Evolutionary conservation across 2,113 vertebrate genomes (phyloP).

Genomic region (Colaptes auratus): DNA sequence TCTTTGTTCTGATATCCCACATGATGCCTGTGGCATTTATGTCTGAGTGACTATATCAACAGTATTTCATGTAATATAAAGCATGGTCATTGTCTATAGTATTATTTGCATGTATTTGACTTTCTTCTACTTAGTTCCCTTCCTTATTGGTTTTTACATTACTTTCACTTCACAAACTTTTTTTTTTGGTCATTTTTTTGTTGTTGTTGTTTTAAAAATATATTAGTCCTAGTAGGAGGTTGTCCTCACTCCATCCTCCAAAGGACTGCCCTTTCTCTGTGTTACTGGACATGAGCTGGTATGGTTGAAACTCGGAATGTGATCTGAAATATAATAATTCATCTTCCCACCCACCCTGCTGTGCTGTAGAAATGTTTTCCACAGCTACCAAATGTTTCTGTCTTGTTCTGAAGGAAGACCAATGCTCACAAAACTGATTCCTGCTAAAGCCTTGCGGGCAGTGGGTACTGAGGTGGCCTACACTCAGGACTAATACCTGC

Average conservation of each 20-base stretch:
- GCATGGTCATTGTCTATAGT: not conserved
- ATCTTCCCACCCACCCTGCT: not conserved
- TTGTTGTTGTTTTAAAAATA: not conserved
- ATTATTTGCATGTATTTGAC: not conserved
- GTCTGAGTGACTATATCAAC: not conserved
- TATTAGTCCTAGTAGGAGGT: not conserved
- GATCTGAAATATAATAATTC: not conserved
- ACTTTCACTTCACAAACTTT: not conserved
- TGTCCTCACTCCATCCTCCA: not conserved
- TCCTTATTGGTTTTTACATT: not conserved
- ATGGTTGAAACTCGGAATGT: conserved; percentile 13
- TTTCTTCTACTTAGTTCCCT: not conserved
- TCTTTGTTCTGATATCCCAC: not conserved
- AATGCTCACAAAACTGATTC: not conserved
- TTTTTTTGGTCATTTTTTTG: not conserved
- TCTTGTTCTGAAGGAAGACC: not conserved
- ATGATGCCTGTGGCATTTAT: not conserved
- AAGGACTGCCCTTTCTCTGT: conserved; percentile 16
- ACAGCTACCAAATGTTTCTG: too few relatives aligned
- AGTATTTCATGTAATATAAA: not conserved
- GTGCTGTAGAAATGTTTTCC: not conserved
- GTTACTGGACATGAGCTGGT: conserved; percentile 44
- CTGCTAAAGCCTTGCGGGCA: not conserved
- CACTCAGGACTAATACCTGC: not conserved
- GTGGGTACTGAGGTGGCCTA: not conserved